These are phyloP conservation scores for Drosophila nikananu DNA, from an alignment of 1,140 invertebrate genomes.

Conservation along the genomic window DNA sequence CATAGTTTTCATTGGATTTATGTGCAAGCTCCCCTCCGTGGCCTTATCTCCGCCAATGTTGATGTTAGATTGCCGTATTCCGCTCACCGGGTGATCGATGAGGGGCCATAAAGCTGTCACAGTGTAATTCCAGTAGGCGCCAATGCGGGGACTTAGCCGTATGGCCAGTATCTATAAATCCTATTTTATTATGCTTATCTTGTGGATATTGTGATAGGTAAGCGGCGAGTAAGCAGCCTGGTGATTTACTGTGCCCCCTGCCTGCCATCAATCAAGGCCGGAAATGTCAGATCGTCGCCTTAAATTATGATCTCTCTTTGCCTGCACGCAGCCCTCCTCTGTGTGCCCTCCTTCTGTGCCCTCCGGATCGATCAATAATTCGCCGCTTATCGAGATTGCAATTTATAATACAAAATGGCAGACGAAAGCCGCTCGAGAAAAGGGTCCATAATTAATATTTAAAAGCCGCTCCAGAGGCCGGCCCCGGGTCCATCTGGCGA, in stretches of 20 bases:
- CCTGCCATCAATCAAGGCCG: constrained; percentile 62
- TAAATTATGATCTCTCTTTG: constrained; percentile 41
- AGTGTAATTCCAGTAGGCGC: constrained; percentile 79
- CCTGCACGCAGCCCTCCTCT: neutral
- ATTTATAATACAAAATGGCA: constrained; percentile 84
- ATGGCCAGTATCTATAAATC: constrained; percentile 33
- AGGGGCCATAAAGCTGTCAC: constrained; percentile 61
- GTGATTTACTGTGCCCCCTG: constrained; percentile 44
- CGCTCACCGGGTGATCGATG: constrained; percentile 58
- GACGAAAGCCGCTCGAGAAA: constrained; percentile 58
- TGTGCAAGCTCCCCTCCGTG: constrained; percentile 1
- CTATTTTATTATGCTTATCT: constrained; percentile 27
- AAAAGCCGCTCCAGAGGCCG: constrained; percentile 48
- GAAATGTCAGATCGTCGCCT: constrained; percentile 61
- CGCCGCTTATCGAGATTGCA: constrained; percentile 73
- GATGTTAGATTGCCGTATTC: constrained; percentile 48
- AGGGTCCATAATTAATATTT: constrained; percentile 79
- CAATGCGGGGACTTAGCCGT: constrained; percentile 24
- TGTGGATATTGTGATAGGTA: constrained; percentile 53
- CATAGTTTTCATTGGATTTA: constrained; percentile 23
- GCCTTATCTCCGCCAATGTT: constrained; percentile 45
- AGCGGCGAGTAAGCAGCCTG: constrained; percentile 40
- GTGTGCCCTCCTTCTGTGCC: neutral
- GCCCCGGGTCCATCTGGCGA: constrained; percentile 14
- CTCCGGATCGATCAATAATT: constrained; percentile 60